Evolutionary conservation across 1,140 invertebrate genomes (phyloP).

Genomic region (Branchinecta lindahli): DNA sequence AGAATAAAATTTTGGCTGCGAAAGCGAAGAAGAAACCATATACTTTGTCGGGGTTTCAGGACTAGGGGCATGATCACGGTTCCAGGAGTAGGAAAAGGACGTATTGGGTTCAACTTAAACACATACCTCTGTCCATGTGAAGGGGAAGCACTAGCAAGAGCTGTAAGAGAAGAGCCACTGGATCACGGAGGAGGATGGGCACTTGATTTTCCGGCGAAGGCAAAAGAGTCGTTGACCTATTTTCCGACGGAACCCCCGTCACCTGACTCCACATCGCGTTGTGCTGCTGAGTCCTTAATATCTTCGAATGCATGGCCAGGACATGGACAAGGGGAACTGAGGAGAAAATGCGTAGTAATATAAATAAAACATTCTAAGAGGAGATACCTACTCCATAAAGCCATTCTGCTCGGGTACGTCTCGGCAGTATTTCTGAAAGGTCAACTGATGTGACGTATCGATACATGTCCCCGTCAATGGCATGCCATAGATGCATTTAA

Average conservation of each 20-base stretch:
- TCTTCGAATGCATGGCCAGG: conserved; percentile 61
- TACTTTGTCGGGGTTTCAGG: too few species aligned
- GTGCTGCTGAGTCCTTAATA: conserved; percentile 36
- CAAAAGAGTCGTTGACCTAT: conserved; percentile 1
- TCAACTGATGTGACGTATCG: too few species aligned
- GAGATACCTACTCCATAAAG: too few species aligned
- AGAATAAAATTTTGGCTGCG: too few species aligned
- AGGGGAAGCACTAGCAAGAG: conserved; percentile 66
- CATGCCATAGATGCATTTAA: too few species aligned
- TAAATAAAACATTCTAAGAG: not conserved
- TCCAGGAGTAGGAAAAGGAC: too few species aligned
- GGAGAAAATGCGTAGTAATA: conserved; percentile 22
- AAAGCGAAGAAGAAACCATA: too few species aligned
- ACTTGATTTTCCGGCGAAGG: conserved; percentile 43
- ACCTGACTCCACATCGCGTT: conserved; percentile 32
- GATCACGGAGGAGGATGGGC: conserved; percentile 67
- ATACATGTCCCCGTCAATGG: too few species aligned
- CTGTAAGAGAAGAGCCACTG: conserved; percentile 64
- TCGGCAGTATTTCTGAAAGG: too few species aligned
- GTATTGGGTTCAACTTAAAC: too few species aligned
- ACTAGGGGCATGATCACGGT: too few species aligned
- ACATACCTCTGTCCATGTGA: conserved; percentile 65
- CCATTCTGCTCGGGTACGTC: too few species aligned
- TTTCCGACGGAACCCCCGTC: conserved; percentile 27
- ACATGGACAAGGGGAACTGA: conserved; percentile 74